Evolutionary conservation across 2,888 invertebrate genomes (phyloP).

Genomic region (Chelonus formosanus): DNA sequence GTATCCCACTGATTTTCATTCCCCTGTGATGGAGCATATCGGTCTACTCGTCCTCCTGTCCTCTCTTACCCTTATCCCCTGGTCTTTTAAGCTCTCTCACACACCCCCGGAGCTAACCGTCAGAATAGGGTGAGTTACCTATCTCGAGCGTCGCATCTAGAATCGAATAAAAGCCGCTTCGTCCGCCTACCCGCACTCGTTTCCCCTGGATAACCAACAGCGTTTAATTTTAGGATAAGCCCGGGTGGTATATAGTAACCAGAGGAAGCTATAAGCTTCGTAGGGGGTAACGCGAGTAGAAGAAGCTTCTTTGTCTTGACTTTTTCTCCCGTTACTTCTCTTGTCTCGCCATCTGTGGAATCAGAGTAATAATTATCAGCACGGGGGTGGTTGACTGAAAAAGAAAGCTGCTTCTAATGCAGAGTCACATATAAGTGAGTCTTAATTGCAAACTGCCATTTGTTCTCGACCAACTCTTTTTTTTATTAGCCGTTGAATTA

Average conservation of each 20-base stretch:
- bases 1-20: slow-evolving; percentile 56
- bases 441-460: slow-evolving; percentile 6
- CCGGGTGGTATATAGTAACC: slow-evolving; percentile 28
- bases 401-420: slow-evolving; percentile 16
- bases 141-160: slow-evolving; percentile 58
- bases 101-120: slow-evolving; percentile 10
- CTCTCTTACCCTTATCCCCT: slow-evolving; percentile 19
- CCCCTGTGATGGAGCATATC: slow-evolving; percentile 48
- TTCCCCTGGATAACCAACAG: slow-evolving; percentile 47
- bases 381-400: background rate
- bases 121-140: slow-evolving; percentile 37
- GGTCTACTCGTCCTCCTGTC: slow-evolving; percentile 38
- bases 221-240: slow-evolving; percentile 56
- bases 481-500: background rate
- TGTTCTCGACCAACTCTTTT: background rate
- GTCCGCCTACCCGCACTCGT: slow-evolving; percentile 20
- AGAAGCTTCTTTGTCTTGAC: slow-evolving; percentile 33
- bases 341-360: slow-evolving; percentile 14
- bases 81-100: slow-evolving; percentile 33
- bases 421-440: background rate
- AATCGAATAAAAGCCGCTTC: slow-evolving; percentile 55
- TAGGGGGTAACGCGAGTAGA: slow-evolving; percentile 24
- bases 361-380: background rate
- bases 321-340: slow-evolving; percentile 12
- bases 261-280: slow-evolving; percentile 33